A percentile compares a stretch with the other conserved stretches of the same genome.
Conservation (phyloP, 2,888 invertebrate species). For the Coelinius sp. region DNA sequence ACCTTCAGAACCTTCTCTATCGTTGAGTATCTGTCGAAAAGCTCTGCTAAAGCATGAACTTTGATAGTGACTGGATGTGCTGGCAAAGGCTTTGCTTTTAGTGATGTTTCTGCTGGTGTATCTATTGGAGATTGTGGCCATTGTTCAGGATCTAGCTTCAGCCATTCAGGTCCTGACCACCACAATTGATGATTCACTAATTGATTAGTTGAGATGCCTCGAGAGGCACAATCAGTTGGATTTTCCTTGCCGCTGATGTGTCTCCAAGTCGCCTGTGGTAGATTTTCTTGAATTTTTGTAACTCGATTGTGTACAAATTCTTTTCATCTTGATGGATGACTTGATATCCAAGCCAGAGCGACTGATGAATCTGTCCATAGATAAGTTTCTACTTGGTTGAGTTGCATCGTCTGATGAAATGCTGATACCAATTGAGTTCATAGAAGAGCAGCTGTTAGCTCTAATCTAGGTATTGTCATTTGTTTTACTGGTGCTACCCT, state of each 20-base stretch:
- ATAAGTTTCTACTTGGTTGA: neutral
- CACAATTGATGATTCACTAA: neutral
- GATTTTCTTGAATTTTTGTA: constrained; percentile 38
- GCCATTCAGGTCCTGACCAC: neutral
- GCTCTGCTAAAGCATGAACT: neutral
- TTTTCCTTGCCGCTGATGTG: constrained; percentile 25
- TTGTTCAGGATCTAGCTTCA: neutral
- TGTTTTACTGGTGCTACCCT: constrained; percentile 46
- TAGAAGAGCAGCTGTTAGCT: neutral
- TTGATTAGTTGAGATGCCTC: neutral
- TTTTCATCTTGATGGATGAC: constrained; percentile 45
- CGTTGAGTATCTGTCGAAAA: neutral
- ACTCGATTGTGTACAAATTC: constrained; percentile 46
- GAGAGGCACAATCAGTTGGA: neutral
- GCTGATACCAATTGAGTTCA: neutral
- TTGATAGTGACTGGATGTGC: neutral
- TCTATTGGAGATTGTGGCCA: neutral
- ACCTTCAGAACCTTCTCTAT: neutral
- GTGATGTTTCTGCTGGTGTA: neutral
- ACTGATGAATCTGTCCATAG: constrained; percentile 45
- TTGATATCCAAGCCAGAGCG: constrained; percentile 37
- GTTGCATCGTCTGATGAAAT: neutral
- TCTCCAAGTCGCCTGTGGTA: constrained; percentile 26
- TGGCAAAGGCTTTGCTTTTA: neutral
- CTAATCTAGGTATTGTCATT: neutral